Evolutionary conservation across 2,797 vertebrate species (phyloP).

Genomic region (Menidia menidia): DNA sequence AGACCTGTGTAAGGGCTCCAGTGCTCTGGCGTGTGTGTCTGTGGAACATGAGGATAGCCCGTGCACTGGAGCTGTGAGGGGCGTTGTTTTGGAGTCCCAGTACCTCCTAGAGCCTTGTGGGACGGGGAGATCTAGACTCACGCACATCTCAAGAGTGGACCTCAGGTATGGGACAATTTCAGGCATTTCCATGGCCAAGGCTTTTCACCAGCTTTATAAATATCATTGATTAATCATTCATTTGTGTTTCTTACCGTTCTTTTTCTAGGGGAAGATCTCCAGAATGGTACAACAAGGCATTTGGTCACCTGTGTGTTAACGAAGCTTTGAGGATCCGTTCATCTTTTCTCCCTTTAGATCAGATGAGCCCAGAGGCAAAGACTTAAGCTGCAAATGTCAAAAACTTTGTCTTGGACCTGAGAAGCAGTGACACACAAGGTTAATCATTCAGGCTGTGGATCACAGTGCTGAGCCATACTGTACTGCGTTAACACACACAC

Average conservation of each 20-base stretch:
- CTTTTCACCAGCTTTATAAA: not conserved
- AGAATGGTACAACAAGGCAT: constrained; percentile 96
- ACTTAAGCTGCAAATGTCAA: constrained; percentile 73
- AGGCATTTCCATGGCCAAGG: not conserved
- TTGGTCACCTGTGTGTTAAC: constrained; percentile 90
- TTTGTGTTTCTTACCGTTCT: not conserved
- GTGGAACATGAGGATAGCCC: constrained; percentile 90
- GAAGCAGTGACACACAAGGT: constrained; percentile 14
- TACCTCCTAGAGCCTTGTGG: constrained; percentile 92
- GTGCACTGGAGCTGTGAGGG: constrained; percentile 85
- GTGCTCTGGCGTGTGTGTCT: constrained; percentile 87
- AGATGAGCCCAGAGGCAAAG: constrained; percentile 88
- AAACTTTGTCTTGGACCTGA: constrained; percentile 27
- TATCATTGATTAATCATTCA: not conserved
- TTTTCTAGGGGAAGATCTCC: constrained; percentile 89
- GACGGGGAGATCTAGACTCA: constrained; percentile 88
- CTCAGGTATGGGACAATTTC: constrained; percentile 83
- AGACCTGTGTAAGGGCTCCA: constrained; percentile 88
- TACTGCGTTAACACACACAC: constrained; percentile 43
- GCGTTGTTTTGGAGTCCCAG: constrained; percentile 89
- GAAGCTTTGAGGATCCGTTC: constrained; percentile 91
- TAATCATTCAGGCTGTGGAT: constrained; percentile 31
- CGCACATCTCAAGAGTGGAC: constrained; percentile 91
- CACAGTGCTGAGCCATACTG: constrained; percentile 53
- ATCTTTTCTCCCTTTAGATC: constrained; percentile 88